Conservation (phyloP, 2,888 invertebrate species). For the Strigamia transsilvanica region DNA sequence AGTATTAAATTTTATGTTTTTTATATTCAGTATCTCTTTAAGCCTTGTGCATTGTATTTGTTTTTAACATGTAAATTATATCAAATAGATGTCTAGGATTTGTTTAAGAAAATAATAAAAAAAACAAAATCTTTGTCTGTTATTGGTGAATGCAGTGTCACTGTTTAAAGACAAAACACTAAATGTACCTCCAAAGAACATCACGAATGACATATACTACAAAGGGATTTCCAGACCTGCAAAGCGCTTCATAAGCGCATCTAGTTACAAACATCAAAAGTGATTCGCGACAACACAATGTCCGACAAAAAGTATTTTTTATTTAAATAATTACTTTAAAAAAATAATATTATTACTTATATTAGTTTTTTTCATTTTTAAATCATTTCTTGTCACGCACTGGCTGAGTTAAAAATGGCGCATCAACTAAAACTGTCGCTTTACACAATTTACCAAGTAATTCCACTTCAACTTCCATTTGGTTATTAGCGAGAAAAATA, state of each 20-base stretch:
- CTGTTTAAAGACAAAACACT: too few species aligned
- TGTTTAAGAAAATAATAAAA: constrained; percentile 26
- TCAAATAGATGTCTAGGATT: not conserved
- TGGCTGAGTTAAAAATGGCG: constrained; percentile 59
- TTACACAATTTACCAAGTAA: constrained; percentile 59
- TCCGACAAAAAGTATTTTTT: too few species aligned
- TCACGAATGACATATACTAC: too few species aligned
- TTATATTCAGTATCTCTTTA: not conserved
- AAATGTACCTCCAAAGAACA: too few species aligned
- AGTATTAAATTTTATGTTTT: not conserved
- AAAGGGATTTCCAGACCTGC: too few species aligned
- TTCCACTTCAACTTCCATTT: constrained; percentile 60
- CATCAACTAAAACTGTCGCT: constrained; percentile 59
- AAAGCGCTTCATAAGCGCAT: too few species aligned
- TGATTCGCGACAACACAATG: too few species aligned
- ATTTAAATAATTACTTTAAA: not conserved
- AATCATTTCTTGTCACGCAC: not conserved
- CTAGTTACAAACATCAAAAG: too few species aligned
- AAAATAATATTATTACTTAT: too few species aligned
- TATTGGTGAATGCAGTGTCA: too few species aligned
- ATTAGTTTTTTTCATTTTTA: too few species aligned
- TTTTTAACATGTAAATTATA: constrained; percentile 11
- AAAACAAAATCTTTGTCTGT: not conserved
- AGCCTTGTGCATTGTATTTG: constrained; percentile 4
- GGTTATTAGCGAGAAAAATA: constrained; percentile 59